Conservation (phyloP, 1,140 invertebrate genomes). For the Zaprionus ornatus region DNA sequence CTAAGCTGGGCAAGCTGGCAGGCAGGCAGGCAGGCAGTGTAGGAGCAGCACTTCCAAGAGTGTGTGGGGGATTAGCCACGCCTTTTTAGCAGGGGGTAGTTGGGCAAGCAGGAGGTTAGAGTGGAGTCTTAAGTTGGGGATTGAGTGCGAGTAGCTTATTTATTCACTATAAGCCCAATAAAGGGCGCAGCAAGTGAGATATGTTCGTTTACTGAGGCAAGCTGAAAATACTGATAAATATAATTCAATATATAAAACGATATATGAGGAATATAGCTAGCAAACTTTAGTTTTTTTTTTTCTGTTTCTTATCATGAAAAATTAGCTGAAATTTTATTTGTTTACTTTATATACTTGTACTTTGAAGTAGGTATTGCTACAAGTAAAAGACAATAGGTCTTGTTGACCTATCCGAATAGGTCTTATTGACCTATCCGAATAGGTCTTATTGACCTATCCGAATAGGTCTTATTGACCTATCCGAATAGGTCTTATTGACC, state of each 20-base stretch:
- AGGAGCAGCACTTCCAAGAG: neutral
- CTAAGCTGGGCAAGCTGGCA: slow-evolving; percentile 1
- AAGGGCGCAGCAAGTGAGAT: neutral
- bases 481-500: too few species aligned
- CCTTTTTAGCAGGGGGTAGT: neutral
- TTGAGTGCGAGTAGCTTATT: neutral
- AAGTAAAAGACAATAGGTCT: too few species aligned
- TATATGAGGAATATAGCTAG: neutral
- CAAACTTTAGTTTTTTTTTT: too few species aligned
- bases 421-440: too few species aligned
- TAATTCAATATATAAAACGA: neutral
- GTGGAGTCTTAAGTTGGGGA: neutral
- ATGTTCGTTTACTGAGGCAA: neutral
- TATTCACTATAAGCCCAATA: neutral
- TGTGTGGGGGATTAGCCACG: neutral
- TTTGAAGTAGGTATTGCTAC: too few species aligned
- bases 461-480: too few species aligned
- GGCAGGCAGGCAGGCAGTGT: neutral
- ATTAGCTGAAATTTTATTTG: neutral
- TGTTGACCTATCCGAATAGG: too few species aligned
- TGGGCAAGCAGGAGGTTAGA: neutral
- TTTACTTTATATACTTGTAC: neutral
- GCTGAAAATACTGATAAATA: neutral
- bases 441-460: too few species aligned
- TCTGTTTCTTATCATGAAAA: too few species aligned